Conservation (phyloP, 2,888 invertebrate species). For the Furcula furcula region DNA sequence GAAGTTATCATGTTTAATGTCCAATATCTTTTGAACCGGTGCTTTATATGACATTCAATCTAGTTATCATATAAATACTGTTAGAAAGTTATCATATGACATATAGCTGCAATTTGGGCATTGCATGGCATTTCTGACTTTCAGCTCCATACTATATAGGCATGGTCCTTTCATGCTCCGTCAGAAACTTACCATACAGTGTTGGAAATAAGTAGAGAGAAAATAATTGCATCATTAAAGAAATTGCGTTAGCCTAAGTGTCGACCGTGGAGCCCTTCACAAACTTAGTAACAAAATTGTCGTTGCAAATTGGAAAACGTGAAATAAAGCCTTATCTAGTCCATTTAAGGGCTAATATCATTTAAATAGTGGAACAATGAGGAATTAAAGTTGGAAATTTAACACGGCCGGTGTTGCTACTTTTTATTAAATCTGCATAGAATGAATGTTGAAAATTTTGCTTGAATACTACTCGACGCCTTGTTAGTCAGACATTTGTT, state of each 20-base stretch:
- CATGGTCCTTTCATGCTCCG: conserved; percentile 40
- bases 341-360: conserved; percentile 31
- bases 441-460: conserved; percentile 8
- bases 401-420: conserved; percentile 39
- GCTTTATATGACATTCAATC: no score
- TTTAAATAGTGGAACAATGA: conserved; percentile 13
- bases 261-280: conserved; percentile 43
- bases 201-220: conserved; percentile 47
- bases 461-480: neutral
- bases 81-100: no score
- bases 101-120: no score
- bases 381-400: conserved; percentile 47
- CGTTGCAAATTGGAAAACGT: conserved; percentile 9
- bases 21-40: no score
- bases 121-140: no score
- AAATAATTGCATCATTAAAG: conserved; percentile 66
- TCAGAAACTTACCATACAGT: conserved; percentile 53
- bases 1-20: no score
- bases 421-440: conserved; percentile 39
- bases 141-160: no score
- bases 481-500: conserved; percentile 1
- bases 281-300: conserved; percentile 45
- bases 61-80: no score
- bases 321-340: conserved; percentile 29
- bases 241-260: conserved; percentile 48